A percentile compares a stretch with the other conserved stretches of the same genome.
Conservation (phyloP, 2,888 invertebrate species). For the Heliconius ismenius region DNA sequence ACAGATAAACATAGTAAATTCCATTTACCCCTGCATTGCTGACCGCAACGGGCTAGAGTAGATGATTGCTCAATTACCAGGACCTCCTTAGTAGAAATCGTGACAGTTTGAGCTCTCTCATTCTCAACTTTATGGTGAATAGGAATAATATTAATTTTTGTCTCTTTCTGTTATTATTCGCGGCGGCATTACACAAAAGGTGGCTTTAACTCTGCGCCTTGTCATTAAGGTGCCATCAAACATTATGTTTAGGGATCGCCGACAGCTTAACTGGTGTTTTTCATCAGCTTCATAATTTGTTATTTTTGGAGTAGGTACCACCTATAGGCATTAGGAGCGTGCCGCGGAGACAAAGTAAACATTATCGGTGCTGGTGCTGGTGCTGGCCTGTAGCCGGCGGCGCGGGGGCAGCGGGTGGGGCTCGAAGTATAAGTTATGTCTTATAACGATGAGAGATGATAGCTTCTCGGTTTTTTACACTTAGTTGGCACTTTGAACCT, state of each 20-base stretch:
- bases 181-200: constrained; percentile 78
- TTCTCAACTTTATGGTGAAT: constrained; percentile 67
- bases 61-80: constrained; percentile 82
- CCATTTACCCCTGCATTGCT: constrained; percentile 77
- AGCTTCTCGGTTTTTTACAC: constrained; percentile 45
- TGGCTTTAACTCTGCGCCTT: constrained; percentile 76
- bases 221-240: constrained; percentile 81
- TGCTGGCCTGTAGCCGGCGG: constrained; percentile 48
- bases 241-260: constrained; percentile 81
- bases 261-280: constrained; percentile 80
- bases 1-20: constrained; percentile 72
- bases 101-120: constrained; percentile 59
- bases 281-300: constrained; percentile 80
- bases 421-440: constrained; percentile 31
- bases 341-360: constrained; percentile 79
- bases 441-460: constrained; percentile 43
- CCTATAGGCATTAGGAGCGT: constrained; percentile 60
- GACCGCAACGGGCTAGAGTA: constrained; percentile 78
- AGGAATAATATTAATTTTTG: constrained; percentile 66
- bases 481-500: constrained; percentile 40
- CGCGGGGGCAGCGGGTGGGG: constrained; percentile 39
- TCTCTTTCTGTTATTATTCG: constrained; percentile 60
- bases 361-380: constrained; percentile 57
- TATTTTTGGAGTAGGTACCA: constrained; percentile 65
- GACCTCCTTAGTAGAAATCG: constrained; percentile 80